Percentiles rank a stretch among this genome's conserved stretches.
Evolutionary conservation across 2,888 invertebrate genomes (phyloP).

Genomic region (Carterocephalus palaemon): DNA sequence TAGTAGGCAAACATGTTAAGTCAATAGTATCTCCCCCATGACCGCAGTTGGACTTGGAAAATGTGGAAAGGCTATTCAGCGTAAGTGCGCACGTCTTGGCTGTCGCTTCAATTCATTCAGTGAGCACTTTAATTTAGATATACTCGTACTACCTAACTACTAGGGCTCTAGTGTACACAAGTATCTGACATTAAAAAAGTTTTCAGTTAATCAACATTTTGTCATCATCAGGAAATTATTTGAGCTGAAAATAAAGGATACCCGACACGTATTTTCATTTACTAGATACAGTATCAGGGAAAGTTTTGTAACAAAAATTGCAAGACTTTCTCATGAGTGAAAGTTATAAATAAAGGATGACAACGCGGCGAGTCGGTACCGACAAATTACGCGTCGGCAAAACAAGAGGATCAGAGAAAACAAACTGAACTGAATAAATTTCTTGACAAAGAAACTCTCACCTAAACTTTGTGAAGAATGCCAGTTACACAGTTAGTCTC

Average conservation of each 20-base stretch:
- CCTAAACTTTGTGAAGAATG: slow-evolving; percentile 68
- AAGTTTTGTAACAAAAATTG: background rate
- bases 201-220: no score
- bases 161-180: no score
- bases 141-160: slow-evolving; percentile 9
- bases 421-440: slow-evolving; percentile 61
- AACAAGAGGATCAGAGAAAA: slow-evolving; percentile 36
- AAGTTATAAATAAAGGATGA: slow-evolving; percentile 15
- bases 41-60: slow-evolving; percentile 13
- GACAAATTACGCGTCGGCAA: slow-evolving; percentile 18
- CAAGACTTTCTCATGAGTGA: background rate
- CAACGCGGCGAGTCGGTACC: slow-evolving; percentile 10
- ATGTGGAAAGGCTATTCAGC: slow-evolving; percentile 17
- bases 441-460: slow-evolving; percentile 52
- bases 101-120: slow-evolving; percentile 15
- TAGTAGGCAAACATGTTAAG: slow-evolving; percentile 3
- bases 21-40: slow-evolving; percentile 17
- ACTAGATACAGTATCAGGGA: background rate
- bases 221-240: no score
- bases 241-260: background rate
- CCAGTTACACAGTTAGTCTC: slow-evolving; percentile 70
- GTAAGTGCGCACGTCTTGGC: slow-evolving; percentile 18
- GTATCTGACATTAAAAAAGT: no score
- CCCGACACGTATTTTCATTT: background rate
- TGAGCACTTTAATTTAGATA: slow-evolving; percentile 10